Evolutionary conservation across 2,888 invertebrate species (phyloP).

Genomic region (Noctua janthe): DNA sequence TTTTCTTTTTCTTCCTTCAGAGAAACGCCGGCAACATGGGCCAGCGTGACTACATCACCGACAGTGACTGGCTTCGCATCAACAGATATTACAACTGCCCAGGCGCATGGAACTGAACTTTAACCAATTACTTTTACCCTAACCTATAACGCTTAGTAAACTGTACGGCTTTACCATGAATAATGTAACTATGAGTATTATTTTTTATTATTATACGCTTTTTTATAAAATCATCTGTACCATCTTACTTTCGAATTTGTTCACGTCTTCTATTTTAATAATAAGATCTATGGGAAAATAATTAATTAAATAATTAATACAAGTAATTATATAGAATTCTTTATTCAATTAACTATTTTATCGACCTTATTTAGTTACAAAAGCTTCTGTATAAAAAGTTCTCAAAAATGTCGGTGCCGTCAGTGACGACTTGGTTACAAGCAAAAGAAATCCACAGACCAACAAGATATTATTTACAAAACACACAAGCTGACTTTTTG

Average conservation of each 20-base stretch:
- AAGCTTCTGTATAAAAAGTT: conserved; percentile 51
- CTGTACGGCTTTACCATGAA: background rate
- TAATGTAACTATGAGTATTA: conserved; percentile 12
- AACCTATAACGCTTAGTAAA: background rate
- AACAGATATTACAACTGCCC: conserved; percentile 88
- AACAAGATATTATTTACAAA: conserved; percentile 88
- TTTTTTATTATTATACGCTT: conserved; percentile 34
- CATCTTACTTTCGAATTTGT: background rate
- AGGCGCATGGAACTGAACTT: conserved; percentile 81
- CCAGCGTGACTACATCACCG: conserved; percentile 86
- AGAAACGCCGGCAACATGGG: conserved; percentile 86
- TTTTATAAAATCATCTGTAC: conserved; percentile 1
- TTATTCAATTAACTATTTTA: conserved; percentile 5
- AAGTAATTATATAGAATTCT: background rate
- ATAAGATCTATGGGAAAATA: background rate
- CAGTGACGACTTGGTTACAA: conserved; percentile 42
- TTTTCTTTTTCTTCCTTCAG: conserved; percentile 68
- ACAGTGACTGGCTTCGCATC: conserved; percentile 87
- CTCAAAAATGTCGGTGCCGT: conserved; percentile 65
- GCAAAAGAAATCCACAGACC: conserved; percentile 68
- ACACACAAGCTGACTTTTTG: conserved; percentile 83
- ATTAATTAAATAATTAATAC: no score
- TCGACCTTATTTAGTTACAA: conserved; percentile 26
- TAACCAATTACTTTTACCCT: background rate
- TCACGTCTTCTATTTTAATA: background rate